Evolutionary conservation across 2,888 invertebrate species (phyloP).

Genomic region (Mactromeris polynyma): DNA sequence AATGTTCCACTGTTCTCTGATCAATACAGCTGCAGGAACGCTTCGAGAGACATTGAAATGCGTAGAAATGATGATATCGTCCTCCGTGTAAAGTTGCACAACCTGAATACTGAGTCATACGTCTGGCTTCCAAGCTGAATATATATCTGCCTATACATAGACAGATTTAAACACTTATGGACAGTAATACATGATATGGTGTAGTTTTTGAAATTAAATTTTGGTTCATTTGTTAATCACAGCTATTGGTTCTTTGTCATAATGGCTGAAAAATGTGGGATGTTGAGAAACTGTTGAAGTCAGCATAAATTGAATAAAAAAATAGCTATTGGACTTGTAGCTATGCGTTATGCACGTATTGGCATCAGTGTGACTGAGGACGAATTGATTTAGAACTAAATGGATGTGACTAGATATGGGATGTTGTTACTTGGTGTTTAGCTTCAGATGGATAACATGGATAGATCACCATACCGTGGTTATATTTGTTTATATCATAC

Average conservation of each 20-base stretch:
- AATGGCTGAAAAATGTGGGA: neutral
- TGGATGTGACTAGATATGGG: constrained; percentile 26
- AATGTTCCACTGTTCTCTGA: neutral
- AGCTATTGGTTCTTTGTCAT: neutral
- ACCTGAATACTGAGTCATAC: neutral
- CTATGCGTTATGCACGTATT: neutral
- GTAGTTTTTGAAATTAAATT: neutral
- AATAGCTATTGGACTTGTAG: neutral
- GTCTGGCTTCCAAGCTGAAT: neutral
- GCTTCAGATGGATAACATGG: neutral
- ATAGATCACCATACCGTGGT: constrained; percentile 13
- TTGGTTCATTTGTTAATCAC: neutral
- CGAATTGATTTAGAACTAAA: neutral
- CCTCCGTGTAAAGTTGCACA: neutral
- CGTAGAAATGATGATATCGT: neutral
- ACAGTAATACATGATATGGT: neutral
- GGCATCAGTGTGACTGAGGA: neutral
- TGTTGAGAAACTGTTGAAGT: constrained; percentile 3
- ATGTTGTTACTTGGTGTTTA: constrained; percentile 17
- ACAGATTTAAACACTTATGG: neutral
- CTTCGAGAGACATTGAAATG: neutral
- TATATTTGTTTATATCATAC: neutral
- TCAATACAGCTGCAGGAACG: neutral
- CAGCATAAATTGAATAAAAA: neutral
- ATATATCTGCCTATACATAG: neutral